phyloP scores from a whole-genome alignment of 2,797 vertebrate species.

The Kryptopterus vitreolus region DNA sequence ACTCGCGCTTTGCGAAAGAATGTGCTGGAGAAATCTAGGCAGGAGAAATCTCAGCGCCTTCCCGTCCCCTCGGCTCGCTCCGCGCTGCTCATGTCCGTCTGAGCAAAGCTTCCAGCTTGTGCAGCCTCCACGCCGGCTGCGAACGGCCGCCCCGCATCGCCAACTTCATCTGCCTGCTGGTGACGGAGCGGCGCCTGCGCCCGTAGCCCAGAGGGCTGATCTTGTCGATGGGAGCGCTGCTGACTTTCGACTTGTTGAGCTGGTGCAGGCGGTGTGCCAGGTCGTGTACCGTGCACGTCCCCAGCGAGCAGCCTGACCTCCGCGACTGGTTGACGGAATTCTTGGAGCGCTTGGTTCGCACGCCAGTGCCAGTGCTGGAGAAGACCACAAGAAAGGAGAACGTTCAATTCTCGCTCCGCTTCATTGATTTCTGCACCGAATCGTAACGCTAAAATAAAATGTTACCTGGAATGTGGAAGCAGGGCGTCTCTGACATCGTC shows the following conservation, averaged over 20 bases:
- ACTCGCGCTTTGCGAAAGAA: slow-evolving; percentile 66
- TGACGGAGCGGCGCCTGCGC: slow-evolving; percentile 80
- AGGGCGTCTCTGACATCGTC: slow-evolving; percentile 80
- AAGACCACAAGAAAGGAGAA: slow-evolving; percentile 39
- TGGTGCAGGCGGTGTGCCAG: slow-evolving; percentile 85
- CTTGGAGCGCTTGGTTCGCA: slow-evolving; percentile 87
- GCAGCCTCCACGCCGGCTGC: slow-evolving; percentile 70
- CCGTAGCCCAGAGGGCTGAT: slow-evolving; percentile 91
- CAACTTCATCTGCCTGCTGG: slow-evolving; percentile 62
- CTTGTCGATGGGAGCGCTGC: slow-evolving; percentile 78
- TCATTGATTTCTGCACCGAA: no score
- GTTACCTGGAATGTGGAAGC: slow-evolving; percentile 84
- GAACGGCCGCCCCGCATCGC: slow-evolving; percentile 61
- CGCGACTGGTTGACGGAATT: slow-evolving; percentile 75
- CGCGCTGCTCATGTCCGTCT: slow-evolving; percentile 67
- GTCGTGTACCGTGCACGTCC: slow-evolving; percentile 89
- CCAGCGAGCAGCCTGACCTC: slow-evolving; percentile 81
- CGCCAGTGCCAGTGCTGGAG: slow-evolving; percentile 71
- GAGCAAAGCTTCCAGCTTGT: slow-evolving; percentile 71
- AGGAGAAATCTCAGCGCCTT: slow-evolving; percentile 66
- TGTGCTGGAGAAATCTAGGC: slow-evolving; percentile 69
- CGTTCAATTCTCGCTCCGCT: slow-evolving; percentile 51
- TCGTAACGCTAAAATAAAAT: no score
- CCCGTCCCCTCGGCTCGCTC: slow-evolving; percentile 49
- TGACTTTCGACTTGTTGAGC: slow-evolving; percentile 79